Percentiles rank a stretch among this genome's conserved stretches.
phyloP scores from a whole-genome alignment of 2,888 invertebrate genomes.

The Euclidia mi region DNA sequence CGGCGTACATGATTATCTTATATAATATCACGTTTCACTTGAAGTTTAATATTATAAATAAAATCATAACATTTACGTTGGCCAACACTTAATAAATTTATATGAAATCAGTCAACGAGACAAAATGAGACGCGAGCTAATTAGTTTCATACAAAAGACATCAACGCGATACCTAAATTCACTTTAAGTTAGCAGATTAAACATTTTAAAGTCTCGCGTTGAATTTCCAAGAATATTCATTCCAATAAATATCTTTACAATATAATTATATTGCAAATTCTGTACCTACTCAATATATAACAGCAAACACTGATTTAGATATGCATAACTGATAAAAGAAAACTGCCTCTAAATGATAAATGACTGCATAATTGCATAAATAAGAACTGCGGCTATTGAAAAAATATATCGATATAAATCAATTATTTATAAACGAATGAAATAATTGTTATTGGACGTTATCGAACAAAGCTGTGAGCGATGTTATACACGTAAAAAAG shows the following conservation, averaged over 20 bases:
- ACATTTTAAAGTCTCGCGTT: not conserved
- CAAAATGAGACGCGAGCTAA: not conserved
- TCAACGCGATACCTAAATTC: slow-evolving; percentile 65
- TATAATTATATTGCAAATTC: slow-evolving; percentile 6
- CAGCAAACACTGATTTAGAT: slow-evolving; percentile 11
- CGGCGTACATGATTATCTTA: no score
- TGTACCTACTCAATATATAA: slow-evolving; percentile 15
- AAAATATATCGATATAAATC: not conserved
- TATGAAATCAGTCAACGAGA: no score
- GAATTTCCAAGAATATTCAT: not conserved
- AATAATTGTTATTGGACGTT: slow-evolving; percentile 4
- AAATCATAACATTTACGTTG: no score
- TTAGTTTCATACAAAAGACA: slow-evolving; percentile 69
- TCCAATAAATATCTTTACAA: not conserved
- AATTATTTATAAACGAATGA: slow-evolving; percentile 6
- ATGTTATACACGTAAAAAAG: slow-evolving; percentile 71
- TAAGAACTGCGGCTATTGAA: not conserved
- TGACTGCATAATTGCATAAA: slow-evolving; percentile 13
- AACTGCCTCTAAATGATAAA: slow-evolving; percentile 25
- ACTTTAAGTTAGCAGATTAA: not conserved
- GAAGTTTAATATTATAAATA: no score
- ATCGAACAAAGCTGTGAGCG: slow-evolving; percentile 42
- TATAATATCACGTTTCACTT: no score
- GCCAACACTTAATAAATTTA: no score
- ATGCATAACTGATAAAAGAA: slow-evolving; percentile 27